These are phyloP conservation scores for Tinamus guttatus DNA, from an alignment of 2,113 vertebrate genomes.

Conservation along the genomic window DNA sequence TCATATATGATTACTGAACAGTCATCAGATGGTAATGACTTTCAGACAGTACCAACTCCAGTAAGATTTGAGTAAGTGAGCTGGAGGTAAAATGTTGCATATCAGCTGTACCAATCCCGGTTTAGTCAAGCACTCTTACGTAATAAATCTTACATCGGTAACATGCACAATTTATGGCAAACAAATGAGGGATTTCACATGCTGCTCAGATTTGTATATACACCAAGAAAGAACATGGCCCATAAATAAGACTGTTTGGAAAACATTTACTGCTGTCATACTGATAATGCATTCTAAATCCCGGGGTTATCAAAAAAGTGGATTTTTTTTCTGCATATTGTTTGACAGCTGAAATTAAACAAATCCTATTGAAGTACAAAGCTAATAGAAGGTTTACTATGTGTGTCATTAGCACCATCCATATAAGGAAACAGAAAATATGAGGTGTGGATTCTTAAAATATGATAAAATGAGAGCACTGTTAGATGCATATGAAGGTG, in stretches of 20 bases:
- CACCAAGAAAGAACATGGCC: conserved; percentile 32
- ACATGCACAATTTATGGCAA: conserved; percentile 43
- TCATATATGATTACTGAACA: background rate
- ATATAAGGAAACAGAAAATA: conserved; percentile 84
- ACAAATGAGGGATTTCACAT: conserved; percentile 46
- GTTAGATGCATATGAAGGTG: conserved; percentile 81
- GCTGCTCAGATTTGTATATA: conserved; percentile 41
- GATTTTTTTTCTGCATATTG: conserved; percentile 51
- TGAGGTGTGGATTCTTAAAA: conserved; percentile 85
- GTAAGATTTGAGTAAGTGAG: background rate
- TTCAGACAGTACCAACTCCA: background rate
- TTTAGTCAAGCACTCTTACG: conserved; percentile 14
- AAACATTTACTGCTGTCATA: conserved; percentile 74
- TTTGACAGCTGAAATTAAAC: conserved; percentile 89
- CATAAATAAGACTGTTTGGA: conserved; percentile 66
- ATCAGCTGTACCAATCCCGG: background rate
- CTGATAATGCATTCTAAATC: conserved; percentile 77
- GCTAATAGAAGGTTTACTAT: conserved; percentile 89
- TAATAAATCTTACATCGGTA: conserved; percentile 25
- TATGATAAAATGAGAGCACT: conserved; percentile 82
- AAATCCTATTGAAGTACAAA: conserved; percentile 85
- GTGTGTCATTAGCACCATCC: conserved; percentile 90
- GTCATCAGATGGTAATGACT: background rate
- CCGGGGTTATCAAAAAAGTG: conserved; percentile 73
- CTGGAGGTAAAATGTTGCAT: background rate